phyloP scores from a whole-genome alignment of 2,888 invertebrate species.

The Melanotus villosus region DNA sequence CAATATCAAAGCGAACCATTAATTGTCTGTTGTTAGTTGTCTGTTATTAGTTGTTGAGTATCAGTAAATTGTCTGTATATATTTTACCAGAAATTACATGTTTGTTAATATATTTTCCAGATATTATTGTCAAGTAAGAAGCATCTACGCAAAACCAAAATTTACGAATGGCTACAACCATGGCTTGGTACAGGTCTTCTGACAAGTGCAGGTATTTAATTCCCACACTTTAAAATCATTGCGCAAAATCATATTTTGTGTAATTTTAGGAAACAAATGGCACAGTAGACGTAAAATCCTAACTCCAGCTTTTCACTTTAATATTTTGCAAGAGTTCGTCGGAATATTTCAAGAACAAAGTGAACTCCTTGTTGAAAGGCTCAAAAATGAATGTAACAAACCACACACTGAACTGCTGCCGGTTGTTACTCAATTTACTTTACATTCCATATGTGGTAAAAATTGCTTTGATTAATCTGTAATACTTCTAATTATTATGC shows the following conservation, averaged over 20 bases:
- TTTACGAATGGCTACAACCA: conserved; percentile 60
- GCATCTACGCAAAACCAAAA: conserved; percentile 59
- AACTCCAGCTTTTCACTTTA: conserved; percentile 67
- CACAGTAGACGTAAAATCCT: conserved; percentile 64
- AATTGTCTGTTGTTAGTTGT: too few relatives aligned
- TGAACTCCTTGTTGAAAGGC: conserved; percentile 54
- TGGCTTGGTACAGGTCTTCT: conserved; percentile 66
- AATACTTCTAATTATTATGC: not conserved
- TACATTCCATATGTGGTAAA: conserved; percentile 73
- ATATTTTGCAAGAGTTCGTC: conserved; percentile 63
- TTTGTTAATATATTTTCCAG: conserved; percentile 51
- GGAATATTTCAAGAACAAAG: conserved; percentile 62
- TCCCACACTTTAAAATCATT: too few relatives aligned
- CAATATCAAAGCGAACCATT: too few relatives aligned
- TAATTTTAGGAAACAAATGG: conserved; percentile 66
- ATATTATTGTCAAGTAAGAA: conserved; percentile 59
- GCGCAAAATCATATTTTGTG: too few relatives aligned
- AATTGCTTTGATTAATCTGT: not conserved
- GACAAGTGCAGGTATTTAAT: conserved; percentile 61
- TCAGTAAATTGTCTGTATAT: too few relatives aligned
- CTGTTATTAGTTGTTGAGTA: too few relatives aligned
- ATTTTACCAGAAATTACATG: not conserved
- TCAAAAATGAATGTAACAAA: conserved; percentile 55
- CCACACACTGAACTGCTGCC: conserved; percentile 67
- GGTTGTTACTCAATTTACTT: conserved; percentile 69